Percentiles rank a stretch among this genome's conserved stretches.
Conservation (phyloP, 2,888 invertebrate genomes). For the Schizaphis graminum region DNA sequence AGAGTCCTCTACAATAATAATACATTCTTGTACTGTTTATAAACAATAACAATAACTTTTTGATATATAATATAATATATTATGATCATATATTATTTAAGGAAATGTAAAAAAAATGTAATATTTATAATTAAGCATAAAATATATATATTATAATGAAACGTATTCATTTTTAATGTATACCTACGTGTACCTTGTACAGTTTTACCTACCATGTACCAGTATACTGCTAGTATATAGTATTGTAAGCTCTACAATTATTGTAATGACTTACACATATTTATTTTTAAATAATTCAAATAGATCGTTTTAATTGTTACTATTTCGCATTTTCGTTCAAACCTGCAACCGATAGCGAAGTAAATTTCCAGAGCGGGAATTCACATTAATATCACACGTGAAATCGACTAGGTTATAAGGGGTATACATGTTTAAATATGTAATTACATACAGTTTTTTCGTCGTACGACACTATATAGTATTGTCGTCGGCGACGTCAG, state of each 20-base stretch:
- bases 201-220: neutral
- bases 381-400: neutral
- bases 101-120: neutral
- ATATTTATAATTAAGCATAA: neutral
- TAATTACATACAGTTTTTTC: neutral
- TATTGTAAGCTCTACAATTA: neutral
- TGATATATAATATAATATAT: neutral
- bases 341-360: neutral
- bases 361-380: neutral
- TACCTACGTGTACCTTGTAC: neutral
- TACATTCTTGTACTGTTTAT: neutral
- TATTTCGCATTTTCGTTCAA: neutral
- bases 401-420: neutral
- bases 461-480: neutral
- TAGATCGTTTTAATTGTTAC: neutral
- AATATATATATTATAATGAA: neutral
- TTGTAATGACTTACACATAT: neutral
- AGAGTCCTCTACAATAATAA: neutral
- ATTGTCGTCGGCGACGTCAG: neutral
- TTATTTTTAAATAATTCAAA: neutral
- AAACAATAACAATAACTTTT: neutral
- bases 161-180: neutral
- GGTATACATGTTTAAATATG: no score
- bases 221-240: neutral
- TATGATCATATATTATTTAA: no score